Conservation (phyloP, 2,797 vertebrate species). For the Amniataba percoides region DNA sequence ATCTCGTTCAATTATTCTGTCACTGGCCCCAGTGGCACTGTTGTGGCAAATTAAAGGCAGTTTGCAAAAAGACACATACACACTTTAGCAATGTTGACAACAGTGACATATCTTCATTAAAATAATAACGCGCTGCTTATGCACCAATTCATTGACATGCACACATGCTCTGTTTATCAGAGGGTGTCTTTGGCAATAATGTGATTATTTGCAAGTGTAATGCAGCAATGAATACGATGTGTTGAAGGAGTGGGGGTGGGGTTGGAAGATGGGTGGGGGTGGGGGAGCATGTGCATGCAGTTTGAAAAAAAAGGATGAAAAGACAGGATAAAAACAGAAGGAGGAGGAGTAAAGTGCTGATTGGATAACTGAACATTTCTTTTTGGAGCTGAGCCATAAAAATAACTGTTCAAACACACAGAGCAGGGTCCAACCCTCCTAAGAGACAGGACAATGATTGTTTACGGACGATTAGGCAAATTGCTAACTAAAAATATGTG, state of each 20-base stretch:
- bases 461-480: constrained; percentile 73
- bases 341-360: constrained; percentile 40
- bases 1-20: constrained; percentile 71
- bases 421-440: constrained; percentile 56
- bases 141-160: constrained; percentile 60
- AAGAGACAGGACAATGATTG: constrained; percentile 58
- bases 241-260: constrained; percentile 17
- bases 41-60: constrained; percentile 64
- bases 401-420: constrained; percentile 49
- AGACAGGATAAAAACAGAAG: constrained; percentile 19
- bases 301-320: constrained; percentile 39
- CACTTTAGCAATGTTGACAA: constrained; percentile 38
- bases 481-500: constrained; percentile 68
- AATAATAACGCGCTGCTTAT: constrained; percentile 74
- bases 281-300: background rate
- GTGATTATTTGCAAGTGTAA: constrained; percentile 80
- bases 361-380: constrained; percentile 65
- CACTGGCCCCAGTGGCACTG: constrained; percentile 51
- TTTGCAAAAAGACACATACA: constrained; percentile 57
- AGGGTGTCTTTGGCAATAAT: constrained; percentile 67
- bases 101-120: constrained; percentile 74
- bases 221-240: constrained; percentile 50
- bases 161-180: constrained; percentile 66
- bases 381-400: constrained; percentile 63
- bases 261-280: constrained; percentile 4